Conservation (phyloP, 1,140 invertebrate genomes). For the Aphaenogaster ashmeadi region DNA sequence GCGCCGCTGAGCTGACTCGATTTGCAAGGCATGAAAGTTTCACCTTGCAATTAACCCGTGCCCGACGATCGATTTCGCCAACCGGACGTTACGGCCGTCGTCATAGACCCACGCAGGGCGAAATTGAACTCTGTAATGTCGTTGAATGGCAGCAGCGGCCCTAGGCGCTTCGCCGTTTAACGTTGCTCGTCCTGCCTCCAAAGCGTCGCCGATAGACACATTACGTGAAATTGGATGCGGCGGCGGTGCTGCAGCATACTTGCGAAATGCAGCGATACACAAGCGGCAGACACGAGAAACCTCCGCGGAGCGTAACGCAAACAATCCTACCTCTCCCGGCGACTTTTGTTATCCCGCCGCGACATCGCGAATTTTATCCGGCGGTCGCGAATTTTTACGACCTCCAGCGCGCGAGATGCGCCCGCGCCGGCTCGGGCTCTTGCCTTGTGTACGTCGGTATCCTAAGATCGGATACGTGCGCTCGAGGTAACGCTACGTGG, state of each 20-base stretch:
- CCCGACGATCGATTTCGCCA: conserved; percentile 50
- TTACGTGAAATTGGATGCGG: conserved; percentile 48
- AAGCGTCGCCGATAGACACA: conserved; percentile 32
- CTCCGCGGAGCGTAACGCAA: neutral
- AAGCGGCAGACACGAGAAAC: neutral
- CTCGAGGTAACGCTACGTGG: neutral
- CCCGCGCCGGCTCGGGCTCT: neutral
- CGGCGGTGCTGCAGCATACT: neutral
- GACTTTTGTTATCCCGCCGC: neutral
- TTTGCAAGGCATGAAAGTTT: conserved; percentile 47
- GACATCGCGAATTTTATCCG: neutral
- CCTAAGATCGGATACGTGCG: neutral
- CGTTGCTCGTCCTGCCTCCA: neutral
- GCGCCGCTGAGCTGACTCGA: conserved; percentile 22
- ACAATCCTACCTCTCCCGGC: neutral
- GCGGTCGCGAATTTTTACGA: conserved; percentile 9
- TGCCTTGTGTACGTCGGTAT: neutral
- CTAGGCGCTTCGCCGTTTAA: conserved; percentile 24
- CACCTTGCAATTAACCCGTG: conserved; percentile 37
- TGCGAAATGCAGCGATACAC: neutral
- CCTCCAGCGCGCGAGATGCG: neutral
- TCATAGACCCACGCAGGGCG: neutral
- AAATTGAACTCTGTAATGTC: conserved; percentile 53
- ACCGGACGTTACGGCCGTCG: conserved; percentile 42
- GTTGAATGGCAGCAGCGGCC: conserved; percentile 21